These are phyloP conservation scores for Halotydeus destructor DNA, from an alignment of 1,140 invertebrate genomes.

Conservation along the genomic window DNA sequence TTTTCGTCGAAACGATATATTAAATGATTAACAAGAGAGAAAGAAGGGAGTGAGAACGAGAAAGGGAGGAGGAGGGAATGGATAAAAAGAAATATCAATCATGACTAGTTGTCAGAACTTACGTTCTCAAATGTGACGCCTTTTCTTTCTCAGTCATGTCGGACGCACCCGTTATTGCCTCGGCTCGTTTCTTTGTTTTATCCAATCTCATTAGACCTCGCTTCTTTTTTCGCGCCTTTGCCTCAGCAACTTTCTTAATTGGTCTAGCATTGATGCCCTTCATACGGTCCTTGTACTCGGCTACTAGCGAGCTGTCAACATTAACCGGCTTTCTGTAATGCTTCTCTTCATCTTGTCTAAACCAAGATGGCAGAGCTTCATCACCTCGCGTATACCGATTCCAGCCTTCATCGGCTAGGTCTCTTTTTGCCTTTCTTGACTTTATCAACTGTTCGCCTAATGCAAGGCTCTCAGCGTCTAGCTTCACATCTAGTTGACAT, in stretches of 20 bases:
- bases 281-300: slow-evolving; percentile 33
- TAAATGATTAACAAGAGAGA: neutral
- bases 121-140: slow-evolving; percentile 68
- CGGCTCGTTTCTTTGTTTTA: slow-evolving; percentile 85
- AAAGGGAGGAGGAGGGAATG: neutral
- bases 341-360: slow-evolving; percentile 74
- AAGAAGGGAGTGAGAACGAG: neutral
- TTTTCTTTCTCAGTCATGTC: slow-evolving; percentile 82
- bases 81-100: slow-evolving; percentile 3
- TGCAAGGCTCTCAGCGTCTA: slow-evolving; percentile 65
- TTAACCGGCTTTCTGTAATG: slow-evolving; percentile 39
- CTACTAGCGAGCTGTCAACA: slow-evolving; percentile 27
- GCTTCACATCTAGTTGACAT: slow-evolving; percentile 19
- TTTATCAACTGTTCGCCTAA: slow-evolving; percentile 60
- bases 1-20: neutral
- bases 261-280: slow-evolving; percentile 78
- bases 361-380: slow-evolving; percentile 77
- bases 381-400: slow-evolving; percentile 76
- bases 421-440: slow-evolving; percentile 60
- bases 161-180: slow-evolving; percentile 64
- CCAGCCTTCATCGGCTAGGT: slow-evolving; percentile 68
- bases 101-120: slow-evolving; percentile 25
- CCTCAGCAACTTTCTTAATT: slow-evolving; percentile 95
- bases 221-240: slow-evolving; percentile 89
- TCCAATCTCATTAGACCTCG: slow-evolving; percentile 55